Base-by-base conservation (phyloP, 2,888 invertebrate genomes). In the Galerucella calmariensis region DNA sequence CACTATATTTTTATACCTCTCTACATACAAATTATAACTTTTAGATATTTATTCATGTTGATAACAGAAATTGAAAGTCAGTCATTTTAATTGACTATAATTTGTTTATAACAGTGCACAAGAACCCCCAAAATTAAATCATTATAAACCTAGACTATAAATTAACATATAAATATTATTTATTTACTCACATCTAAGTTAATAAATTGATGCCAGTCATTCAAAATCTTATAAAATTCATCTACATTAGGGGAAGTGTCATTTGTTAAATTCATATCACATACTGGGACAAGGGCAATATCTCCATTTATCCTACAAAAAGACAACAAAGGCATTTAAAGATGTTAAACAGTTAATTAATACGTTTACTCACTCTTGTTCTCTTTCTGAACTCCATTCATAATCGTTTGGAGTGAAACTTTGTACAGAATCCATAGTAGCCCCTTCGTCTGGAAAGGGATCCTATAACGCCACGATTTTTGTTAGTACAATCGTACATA, bases 191-290 rank as follows among this genome's bases (percentile, higher is more conserved):
- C 89, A 85, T 89, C 88, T 69, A 89, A 80, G 72, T 85, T 86
- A 61, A 89, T 88, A 72, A 89, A 84, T 67, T 89, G 88, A 75
- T 89, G 88, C 89, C 89, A 90, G 74, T 90, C 90, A 66, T 84
- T 87, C 75, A 90, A 86, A 77, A 89, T 88, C 83, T 88, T 88
- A 61, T 88, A 87, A 81, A 88, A 89, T 80, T 90, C 90, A 72
- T 89, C 89, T 76, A 87, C 87, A 44, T 85, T 84, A 70, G 85
- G 85, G 53, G 83, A 82, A 10, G 84, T 83, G 73, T 76, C 81
- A 61, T 81, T 82, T 79, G 78, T 77, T 69, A 75, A 27, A 16
- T 77, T 75, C 69, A 81, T 78, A 61, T 79, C 79, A 75, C 72
- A 85, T 62, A 84, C 83, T 56, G 89, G 87, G 61, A 88, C 83